These are phyloP conservation scores for Dinomys branickii DNA, from an alignment of 2,113 vertebrate genomes.

Conservation along the genomic window DNA sequence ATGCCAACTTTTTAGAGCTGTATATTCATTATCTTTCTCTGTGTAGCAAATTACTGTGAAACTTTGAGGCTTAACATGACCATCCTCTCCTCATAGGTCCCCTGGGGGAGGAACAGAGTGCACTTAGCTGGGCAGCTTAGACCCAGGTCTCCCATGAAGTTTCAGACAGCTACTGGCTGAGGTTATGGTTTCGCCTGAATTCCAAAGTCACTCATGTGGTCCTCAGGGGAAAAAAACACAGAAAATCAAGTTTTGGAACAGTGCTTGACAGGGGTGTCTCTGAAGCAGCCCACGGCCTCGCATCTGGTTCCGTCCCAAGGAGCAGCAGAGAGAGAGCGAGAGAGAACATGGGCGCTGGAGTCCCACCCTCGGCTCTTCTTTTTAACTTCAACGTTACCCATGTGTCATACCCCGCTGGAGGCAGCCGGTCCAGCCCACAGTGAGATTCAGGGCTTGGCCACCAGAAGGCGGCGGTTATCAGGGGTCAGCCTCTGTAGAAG, in stretches of 20 bases:
- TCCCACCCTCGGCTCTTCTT: neutral
- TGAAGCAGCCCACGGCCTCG: neutral
- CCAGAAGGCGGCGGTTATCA: neutral
- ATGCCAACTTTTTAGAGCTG: neutral
- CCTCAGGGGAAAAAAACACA: neutral
- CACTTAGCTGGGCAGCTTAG: neutral
- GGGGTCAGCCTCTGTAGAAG: neutral
- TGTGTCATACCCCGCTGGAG: neutral
- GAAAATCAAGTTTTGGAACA: neutral
- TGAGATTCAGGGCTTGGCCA: neutral
- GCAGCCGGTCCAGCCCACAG: neutral
- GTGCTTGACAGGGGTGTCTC: neutral
- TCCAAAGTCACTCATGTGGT: neutral
- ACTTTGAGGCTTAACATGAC: neutral
- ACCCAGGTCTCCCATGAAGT: neutral
- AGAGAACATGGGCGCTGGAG: neutral
- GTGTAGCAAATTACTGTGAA: neutral
- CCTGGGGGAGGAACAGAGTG: neutral
- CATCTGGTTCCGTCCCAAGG: neutral
- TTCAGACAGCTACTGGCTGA: neutral
- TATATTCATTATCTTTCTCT: neutral
- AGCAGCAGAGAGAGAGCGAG: neutral
- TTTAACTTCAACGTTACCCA: neutral
- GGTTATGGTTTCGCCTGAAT: neutral
- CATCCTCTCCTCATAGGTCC: neutral